Evolutionary conservation across 2,797 vertebrate species (phyloP).

Genomic region (Carcharodon carcharias): DNA sequence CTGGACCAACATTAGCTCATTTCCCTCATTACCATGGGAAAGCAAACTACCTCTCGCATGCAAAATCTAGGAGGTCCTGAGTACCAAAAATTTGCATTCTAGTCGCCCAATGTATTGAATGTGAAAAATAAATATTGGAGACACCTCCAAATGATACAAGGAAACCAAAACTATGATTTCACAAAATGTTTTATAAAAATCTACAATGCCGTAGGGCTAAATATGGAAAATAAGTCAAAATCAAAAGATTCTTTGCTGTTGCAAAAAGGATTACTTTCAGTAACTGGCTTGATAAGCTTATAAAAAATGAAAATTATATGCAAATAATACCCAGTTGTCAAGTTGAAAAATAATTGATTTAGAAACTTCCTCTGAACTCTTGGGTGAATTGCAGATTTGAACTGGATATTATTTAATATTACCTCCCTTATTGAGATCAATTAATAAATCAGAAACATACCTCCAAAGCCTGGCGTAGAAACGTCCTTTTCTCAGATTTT

Average conservation of each 20-base stretch:
- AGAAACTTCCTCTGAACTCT: not conserved
- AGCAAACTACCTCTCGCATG: not conserved
- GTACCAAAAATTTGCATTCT: not conserved
- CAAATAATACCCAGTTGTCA: not conserved
- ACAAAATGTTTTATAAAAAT: not conserved
- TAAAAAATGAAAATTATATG: not conserved
- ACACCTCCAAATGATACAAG: not conserved
- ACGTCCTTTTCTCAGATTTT: conserved; percentile 95
- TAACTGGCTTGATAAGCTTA: not conserved
- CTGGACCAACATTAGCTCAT: not conserved
- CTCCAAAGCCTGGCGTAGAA: conserved; percentile 93
- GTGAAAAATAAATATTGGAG: not conserved
- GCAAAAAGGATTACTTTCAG: not conserved
- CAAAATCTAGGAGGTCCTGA: not conserved
- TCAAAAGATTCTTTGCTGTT: not conserved
- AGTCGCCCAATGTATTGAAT: no score
- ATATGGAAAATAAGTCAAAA: not conserved
- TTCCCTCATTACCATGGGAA: not conserved
- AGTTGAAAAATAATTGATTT: not conserved
- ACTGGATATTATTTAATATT: not conserved
- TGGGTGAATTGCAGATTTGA: not conserved
- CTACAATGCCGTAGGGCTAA: not conserved
- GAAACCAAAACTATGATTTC: not conserved
- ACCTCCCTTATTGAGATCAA: not conserved
- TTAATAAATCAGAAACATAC: conserved; percentile 54